These are phyloP conservation scores for Pomatorhinus ruficollis DNA, from an alignment of 2,113 vertebrate genomes.

Conservation along the genomic window DNA sequence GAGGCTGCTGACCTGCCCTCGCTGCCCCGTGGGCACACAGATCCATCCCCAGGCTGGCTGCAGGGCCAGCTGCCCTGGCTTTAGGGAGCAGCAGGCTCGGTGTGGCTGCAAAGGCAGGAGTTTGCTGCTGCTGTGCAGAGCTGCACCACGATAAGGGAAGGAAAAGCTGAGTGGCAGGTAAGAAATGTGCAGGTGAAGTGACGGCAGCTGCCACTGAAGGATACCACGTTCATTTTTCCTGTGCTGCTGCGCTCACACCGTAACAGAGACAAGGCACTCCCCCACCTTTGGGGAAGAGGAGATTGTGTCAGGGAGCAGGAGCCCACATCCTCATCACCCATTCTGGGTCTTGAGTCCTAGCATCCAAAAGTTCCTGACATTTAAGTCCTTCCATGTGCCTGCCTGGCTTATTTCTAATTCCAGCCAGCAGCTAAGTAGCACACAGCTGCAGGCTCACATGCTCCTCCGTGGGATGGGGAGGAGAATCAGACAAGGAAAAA, in stretches of 20 bases:
- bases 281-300: background rate
- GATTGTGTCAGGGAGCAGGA: background rate
- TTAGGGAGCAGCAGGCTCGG: background rate
- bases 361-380: background rate
- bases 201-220: background rate
- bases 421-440: background rate
- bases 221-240: background rate
- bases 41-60: background rate
- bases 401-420: background rate
- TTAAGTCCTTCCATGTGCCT: background rate
- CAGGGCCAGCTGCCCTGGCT: background rate
- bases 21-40: background rate
- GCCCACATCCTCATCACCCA: background rate
- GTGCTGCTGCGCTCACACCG: accelerated
- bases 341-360: background rate
- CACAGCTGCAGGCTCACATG: background rate
- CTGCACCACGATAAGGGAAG: background rate
- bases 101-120: background rate
- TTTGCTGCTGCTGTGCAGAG: background rate
- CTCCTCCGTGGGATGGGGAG: background rate
- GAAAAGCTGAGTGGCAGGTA: background rate
- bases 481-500: background rate
- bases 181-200: background rate
- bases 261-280: background rate
- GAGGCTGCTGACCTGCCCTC: background rate